These are phyloP conservation scores for Suillia variegata DNA, from an alignment of 2,888 invertebrate genomes.

Conservation along the genomic window DNA sequence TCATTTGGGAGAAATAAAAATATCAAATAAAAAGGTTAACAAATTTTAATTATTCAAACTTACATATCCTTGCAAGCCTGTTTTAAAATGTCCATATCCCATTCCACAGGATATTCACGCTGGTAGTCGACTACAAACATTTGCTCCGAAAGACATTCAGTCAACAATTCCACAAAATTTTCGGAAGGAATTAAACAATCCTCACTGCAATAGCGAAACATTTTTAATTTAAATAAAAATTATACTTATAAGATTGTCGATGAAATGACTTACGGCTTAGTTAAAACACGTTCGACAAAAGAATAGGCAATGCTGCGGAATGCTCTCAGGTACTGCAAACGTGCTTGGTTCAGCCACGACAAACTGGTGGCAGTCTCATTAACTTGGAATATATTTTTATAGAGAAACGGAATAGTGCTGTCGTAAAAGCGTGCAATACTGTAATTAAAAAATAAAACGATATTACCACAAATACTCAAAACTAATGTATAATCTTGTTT, in stretches of 20 bases:
- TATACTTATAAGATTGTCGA: no score
- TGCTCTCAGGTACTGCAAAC: constrained; percentile 62
- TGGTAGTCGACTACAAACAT: constrained; percentile 74
- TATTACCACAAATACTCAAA: not conserved
- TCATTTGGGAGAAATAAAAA: no score
- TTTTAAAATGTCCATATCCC: constrained; percentile 70
- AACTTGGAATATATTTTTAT: constrained; percentile 65
- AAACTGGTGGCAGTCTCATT: constrained; percentile 50
- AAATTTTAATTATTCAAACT: no score
- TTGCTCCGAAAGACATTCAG: constrained; percentile 63
- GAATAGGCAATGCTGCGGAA: constrained; percentile 59
- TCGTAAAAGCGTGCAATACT: constrained; percentile 81
- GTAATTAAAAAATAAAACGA: constrained; percentile 37
- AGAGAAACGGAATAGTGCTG: constrained; percentile 72
- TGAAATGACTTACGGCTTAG: constrained; percentile 52
- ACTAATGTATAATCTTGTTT: constrained; percentile 4
- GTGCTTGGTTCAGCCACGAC: constrained; percentile 52
- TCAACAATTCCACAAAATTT: constrained; percentile 57
- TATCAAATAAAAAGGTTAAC: no score
- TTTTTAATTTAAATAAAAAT: not conserved
- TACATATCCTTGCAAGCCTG: constrained; percentile 72
- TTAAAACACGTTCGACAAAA: constrained; percentile 54
- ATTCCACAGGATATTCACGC: constrained; percentile 68
- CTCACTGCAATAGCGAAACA: no score
- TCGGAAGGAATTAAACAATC: constrained; percentile 42